These are phyloP conservation scores for Plodia interpunctella DNA, from an alignment of 1,140 invertebrate genomes.

Conservation along the genomic window DNA sequence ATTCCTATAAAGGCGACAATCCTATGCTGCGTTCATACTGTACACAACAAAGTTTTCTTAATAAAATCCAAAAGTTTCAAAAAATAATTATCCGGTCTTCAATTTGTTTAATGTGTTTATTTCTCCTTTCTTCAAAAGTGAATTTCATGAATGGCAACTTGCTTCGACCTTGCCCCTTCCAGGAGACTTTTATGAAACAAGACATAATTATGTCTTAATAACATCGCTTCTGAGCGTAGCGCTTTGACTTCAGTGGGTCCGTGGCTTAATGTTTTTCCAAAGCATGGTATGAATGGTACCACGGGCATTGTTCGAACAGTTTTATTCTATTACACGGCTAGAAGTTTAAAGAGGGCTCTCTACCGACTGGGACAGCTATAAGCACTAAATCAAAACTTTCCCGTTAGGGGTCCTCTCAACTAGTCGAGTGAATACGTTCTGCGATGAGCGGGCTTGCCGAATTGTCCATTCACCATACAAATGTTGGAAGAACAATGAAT, in stretches of 20 bases:
- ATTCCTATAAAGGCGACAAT: slow-evolving; percentile 49
- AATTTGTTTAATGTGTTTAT: no score
- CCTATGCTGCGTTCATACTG: slow-evolving; percentile 5
- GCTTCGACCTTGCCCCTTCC: no score
- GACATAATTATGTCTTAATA: no score
- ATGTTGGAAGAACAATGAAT: slow-evolving; percentile 18
- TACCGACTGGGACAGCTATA: slow-evolving; percentile 61
- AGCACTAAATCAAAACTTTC: slow-evolving; percentile 75
- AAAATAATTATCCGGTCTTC: no score
- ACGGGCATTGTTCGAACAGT: slow-evolving; percentile 60
- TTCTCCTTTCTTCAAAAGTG: no score
- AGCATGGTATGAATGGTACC: slow-evolving; percentile 49
- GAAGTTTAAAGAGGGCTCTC: slow-evolving; percentile 68
- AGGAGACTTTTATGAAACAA: background rate
- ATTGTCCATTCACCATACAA: slow-evolving; percentile 43
- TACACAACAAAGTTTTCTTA: no score
- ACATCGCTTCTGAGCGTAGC: background rate
- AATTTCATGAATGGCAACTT: no score
- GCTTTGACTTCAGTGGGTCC: background rate
- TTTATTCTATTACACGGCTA: slow-evolving; percentile 71
- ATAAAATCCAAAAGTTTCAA: no score
- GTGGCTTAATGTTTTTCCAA: background rate
- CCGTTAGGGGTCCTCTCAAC: slow-evolving; percentile 42
- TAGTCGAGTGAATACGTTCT: slow-evolving; percentile 47
- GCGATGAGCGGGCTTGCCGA: slow-evolving; percentile 29